phyloP scores from a whole-genome alignment of 2,113 vertebrate species.

The Chaenocephalus aceratus region DNA sequence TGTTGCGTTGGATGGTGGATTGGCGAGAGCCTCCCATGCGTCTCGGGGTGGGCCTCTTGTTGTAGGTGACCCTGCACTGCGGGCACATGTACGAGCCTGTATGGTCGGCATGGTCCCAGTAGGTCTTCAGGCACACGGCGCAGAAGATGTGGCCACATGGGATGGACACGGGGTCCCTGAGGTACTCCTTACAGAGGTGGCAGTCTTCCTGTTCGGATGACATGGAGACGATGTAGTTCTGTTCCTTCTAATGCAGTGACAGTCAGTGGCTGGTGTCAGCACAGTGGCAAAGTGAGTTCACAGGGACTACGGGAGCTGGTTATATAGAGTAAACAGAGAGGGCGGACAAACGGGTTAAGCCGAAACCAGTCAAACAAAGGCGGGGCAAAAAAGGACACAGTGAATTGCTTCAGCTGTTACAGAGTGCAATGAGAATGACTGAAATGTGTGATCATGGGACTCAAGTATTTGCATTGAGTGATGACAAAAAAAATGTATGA shows the following conservation, averaged over 20 bases:
- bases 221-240: constrained; percentile 58
- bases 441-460: constrained; percentile 63
- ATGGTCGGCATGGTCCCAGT: constrained; percentile 86
- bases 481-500: not conserved
- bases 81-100: constrained; percentile 81
- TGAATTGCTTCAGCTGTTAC: constrained; percentile 51
- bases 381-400: constrained; percentile 71
- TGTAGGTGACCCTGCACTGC: constrained; percentile 82
- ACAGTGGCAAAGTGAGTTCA: constrained; percentile 75
- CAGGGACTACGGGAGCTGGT: constrained; percentile 51
- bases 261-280: constrained; percentile 47
- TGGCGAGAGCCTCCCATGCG: constrained; percentile 68
- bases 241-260: not conserved
- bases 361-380: constrained; percentile 85
- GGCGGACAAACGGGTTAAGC: constrained; percentile 86
- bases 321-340: constrained; percentile 84
- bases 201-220: constrained; percentile 81
- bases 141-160: constrained; percentile 85
- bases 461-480: constrained; percentile 7
- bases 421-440: constrained; percentile 62
- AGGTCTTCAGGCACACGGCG: constrained; percentile 84
- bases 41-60: constrained; percentile 83
- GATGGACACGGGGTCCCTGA: constrained; percentile 84
- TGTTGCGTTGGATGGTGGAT: constrained; percentile 59
- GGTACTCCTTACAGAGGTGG: constrained; percentile 84